Percentiles rank a stretch among this genome's conserved stretches.
Evolutionary conservation across 2,113 vertebrate genomes (phyloP).

Genomic region (Odocoileus hemionus): DNA sequence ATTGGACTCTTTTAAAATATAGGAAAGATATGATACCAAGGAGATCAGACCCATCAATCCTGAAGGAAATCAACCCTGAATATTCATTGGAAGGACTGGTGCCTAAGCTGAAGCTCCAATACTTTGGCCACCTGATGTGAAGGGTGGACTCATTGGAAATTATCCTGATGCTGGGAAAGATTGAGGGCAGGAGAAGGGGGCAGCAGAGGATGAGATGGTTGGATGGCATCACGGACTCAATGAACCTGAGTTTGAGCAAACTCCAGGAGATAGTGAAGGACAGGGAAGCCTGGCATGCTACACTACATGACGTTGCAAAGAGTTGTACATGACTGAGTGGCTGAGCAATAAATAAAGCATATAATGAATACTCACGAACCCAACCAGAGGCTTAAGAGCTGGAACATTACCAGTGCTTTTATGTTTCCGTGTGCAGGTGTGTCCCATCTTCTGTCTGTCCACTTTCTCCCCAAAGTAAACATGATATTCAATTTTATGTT

Average conservation of each 20-base stretch:
- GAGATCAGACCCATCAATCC: background rate
- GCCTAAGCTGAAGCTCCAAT: background rate
- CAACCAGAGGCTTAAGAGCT: background rate
- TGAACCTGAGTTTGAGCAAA: background rate
- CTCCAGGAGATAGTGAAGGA: background rate
- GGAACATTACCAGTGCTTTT: no score
- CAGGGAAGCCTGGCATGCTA: background rate
- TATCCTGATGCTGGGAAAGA: background rate
- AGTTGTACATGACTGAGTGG: rapidly evolving
- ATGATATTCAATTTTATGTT: background rate
- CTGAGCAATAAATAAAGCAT: background rate
- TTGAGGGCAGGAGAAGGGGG: background rate
- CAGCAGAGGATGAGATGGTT: background rate
- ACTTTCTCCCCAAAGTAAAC: background rate
- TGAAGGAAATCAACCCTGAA: background rate
- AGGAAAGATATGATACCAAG: background rate
- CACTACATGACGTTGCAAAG: background rate
- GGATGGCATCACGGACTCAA: rapidly evolving
- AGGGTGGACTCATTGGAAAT: background rate
- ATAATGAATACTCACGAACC: background rate
- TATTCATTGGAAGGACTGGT: background rate
- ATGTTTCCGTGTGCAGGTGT: background rate
- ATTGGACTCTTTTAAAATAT: background rate
- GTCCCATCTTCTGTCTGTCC: background rate
- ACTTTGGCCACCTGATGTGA: background rate